Base-by-base conservation (phyloP, 2,888 invertebrate genomes). In the Nomada fucata region DNA sequence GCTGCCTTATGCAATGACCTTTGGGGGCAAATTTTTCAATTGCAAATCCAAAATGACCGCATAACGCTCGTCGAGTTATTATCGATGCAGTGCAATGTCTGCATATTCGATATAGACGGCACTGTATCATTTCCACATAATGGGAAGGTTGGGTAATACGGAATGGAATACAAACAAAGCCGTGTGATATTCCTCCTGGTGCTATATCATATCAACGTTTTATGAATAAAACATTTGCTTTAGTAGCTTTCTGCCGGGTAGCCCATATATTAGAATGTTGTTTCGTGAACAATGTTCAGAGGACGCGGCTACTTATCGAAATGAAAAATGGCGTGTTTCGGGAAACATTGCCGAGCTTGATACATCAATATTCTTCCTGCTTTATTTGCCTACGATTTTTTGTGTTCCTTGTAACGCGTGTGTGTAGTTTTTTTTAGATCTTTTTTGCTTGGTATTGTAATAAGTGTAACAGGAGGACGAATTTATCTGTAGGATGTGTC, bases 221-320 rank as follows among this genome's bases (percentile, higher is more conserved):
- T 82, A 82, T 82, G 81, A 82, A 82, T 82, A 82, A 82, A 79
- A 82, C 81, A 82, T 82, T 79, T 70, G 79, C 64, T 74, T 79
- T 68, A 60, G 79, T 79, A 70, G 74, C 81, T 65, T 74, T 69
- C 73, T 50, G 42, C 72, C 72, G 44, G 57, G 60, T 72, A 53
- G 59, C 61, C 63, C 73, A 79, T 80, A 80, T 63, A 80, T 80
- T 80, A 80, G 72, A 80, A 78, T 57, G 79, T 61, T 78, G 72
- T 67, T 78, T 44, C 71, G 55, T n/a, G 78, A 63, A 79, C 79
- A 78, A 63, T 61, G 79, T 73, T 68, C 52, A 23, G 63, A n/a
- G 68, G 53, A 71, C 61, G 67, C 52, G 36, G 79, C 57, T 79
- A 73, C 63, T 72, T 78, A 80, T 80, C 68, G 73, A 72, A 73